These are phyloP conservation scores for Zenarchopterus dispar DNA, from an alignment of 2,797 vertebrate species.

Conservation along the genomic window DNA sequence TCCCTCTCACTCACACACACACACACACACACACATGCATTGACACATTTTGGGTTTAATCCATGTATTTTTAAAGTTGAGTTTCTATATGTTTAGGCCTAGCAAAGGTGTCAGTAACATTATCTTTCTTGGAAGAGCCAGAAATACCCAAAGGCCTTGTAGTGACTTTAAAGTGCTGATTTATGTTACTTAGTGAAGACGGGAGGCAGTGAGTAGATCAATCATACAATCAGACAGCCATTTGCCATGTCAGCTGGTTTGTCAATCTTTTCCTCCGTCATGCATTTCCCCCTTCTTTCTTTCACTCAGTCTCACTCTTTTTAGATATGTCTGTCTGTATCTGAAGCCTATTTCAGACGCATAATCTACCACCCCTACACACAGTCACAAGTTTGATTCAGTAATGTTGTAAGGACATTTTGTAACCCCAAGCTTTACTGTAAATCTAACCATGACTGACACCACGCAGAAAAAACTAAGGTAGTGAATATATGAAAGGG, in stretches of 20 bases:
- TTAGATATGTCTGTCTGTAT: constrained; percentile 30
- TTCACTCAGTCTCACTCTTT: constrained; percentile 14
- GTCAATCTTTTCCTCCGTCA: constrained; percentile 61
- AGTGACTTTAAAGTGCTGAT: constrained; percentile 51
- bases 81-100: constrained; percentile 35
- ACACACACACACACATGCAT: constrained; percentile 7
- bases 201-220: constrained; percentile 70
- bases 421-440: too few species aligned
- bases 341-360: constrained; percentile 6
- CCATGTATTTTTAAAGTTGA: constrained; percentile 56
- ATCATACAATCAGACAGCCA: constrained; percentile 72
- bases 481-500: too few species aligned
- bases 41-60: constrained; percentile 39
- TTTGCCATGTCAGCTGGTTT: constrained; percentile 58
- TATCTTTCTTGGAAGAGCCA: constrained; percentile 45
- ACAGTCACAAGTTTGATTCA: too few species aligned
- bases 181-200: constrained; percentile 64
- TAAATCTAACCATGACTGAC: too few species aligned
- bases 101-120: constrained; percentile 54
- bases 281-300: constrained; percentile 24
- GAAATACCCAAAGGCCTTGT: constrained; percentile 48
- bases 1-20: constrained; percentile 6
- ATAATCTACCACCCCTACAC: neutral
- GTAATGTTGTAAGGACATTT: too few species aligned
- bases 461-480: too few species aligned